Percentiles rank a stretch among this genome's conserved stretches.
These are phyloP conservation scores for Molorchus minor DNA, from an alignment of 2,888 invertebrate genomes.

Conservation along the genomic window DNA sequence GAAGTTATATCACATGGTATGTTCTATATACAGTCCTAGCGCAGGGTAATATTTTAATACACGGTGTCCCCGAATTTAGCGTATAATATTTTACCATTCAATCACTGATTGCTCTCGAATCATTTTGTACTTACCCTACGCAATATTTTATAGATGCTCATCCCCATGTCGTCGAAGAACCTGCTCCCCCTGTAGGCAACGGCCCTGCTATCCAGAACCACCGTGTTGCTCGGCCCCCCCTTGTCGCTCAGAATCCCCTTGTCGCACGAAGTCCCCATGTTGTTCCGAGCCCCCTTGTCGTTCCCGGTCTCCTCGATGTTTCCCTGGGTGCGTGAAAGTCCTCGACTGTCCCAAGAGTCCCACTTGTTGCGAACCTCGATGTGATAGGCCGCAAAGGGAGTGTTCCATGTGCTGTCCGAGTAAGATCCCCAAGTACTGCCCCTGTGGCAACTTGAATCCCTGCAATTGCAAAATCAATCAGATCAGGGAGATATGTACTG, in stretches of 20 bases:
- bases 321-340: not conserved
- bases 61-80: too few species aligned
- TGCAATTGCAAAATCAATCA: slow-evolving; percentile 45
- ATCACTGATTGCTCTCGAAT: too few species aligned
- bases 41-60: too few species aligned
- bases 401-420: slow-evolving; percentile 17
- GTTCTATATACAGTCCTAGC: too few species aligned
- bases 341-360: not conserved
- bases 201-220: not conserved
- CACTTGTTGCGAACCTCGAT: not conserved
- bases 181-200: not conserved
- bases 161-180: not conserved
- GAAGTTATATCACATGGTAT: too few species aligned
- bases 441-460: slow-evolving; percentile 41
- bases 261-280: not conserved
- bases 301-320: not conserved
- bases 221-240: not conserved
- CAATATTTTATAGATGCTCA: not conserved
- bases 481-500: slow-evolving; percentile 40
- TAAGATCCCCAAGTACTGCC: slow-evolving; percentile 32
- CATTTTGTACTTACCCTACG: too few species aligned
- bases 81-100: too few species aligned
- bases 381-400: not conserved
- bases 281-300: not conserved
- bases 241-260: not conserved